These are phyloP conservation scores for Porites australiensis DNA, from an alignment of 64 coral and sea anemone genomes.

Conservation along the genomic window DNA sequence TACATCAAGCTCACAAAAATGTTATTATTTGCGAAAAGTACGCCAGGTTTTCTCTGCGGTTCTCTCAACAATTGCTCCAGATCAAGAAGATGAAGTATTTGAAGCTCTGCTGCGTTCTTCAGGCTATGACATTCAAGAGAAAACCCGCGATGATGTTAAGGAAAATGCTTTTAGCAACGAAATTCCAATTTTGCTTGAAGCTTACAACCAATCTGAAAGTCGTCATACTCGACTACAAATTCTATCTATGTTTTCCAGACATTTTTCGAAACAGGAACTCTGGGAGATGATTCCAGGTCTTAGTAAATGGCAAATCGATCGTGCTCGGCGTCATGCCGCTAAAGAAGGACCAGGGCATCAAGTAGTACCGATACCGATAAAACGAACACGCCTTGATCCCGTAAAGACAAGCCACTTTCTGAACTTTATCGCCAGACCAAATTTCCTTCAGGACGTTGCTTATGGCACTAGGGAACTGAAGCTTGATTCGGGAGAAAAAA, in stretches of 20 bases:
- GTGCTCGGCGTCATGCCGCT: neutral
- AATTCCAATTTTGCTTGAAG: neutral
- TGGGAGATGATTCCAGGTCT: too few relatives aligned
- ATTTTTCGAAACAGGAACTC: neutral
- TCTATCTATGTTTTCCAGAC: neutral
- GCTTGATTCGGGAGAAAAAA: conserved; percentile 53
- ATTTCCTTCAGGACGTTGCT: conserved; percentile 32
- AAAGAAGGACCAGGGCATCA: neutral
- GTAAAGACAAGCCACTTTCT: neutral
- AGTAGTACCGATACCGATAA: neutral
- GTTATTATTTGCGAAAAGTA: conserved; percentile 9
- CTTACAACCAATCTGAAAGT: conserved; percentile 2
- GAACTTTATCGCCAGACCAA: neutral
- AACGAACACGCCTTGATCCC: neutral
- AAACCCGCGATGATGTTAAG: too few relatives aligned
- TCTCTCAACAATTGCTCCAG: too few relatives aligned
- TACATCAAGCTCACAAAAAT: conserved; percentile 49
- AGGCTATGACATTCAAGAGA: too few relatives aligned
- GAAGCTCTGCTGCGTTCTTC: neutral
- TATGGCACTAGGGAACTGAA: conserved; percentile 12
- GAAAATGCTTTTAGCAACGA: neutral
- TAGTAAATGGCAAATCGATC: neutral
- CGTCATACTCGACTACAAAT: neutral
- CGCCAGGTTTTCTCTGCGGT: too few relatives aligned
- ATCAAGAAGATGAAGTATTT: conserved; percentile 4